Conservation (phyloP, 2,888 invertebrate genomes). For the Thysanoteuthis rhombus region DNA sequence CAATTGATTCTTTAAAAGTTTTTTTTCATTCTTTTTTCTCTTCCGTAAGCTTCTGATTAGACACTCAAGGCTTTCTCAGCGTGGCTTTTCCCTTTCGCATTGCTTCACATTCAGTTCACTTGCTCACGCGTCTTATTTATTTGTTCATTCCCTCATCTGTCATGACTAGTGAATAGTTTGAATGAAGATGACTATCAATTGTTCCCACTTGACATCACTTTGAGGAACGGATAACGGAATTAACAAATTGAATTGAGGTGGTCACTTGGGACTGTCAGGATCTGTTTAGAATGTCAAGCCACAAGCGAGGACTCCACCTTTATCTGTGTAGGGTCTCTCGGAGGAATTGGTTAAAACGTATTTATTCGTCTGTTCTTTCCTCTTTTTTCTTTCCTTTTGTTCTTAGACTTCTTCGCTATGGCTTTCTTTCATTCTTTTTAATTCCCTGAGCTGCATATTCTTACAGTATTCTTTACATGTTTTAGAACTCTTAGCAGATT, state of each 20-base stretch:
- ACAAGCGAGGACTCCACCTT: background rate
- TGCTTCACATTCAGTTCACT: background rate
- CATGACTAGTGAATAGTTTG: background rate
- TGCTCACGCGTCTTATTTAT: background rate
- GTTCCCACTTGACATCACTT: slow-evolving; percentile 12
- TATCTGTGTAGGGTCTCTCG: background rate
- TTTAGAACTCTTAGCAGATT: background rate
- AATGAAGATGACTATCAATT: background rate
- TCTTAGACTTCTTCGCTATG: background rate
- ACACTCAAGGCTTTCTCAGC: background rate
- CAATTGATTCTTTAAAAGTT: background rate
- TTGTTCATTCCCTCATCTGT: background rate
- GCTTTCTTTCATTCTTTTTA: background rate
- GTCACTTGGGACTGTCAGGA: background rate
- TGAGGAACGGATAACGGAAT: background rate
- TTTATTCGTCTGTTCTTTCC: background rate
- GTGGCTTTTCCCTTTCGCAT: background rate
- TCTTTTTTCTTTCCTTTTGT: background rate
- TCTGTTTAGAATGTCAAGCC: slow-evolving; percentile 12
- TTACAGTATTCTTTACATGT: background rate
- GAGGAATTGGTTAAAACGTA: background rate
- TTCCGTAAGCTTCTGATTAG: background rate
- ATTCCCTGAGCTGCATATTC: background rate
- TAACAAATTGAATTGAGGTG: background rate
- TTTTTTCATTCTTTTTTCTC: background rate